Evolutionary conservation across 2,888 invertebrate genomes (phyloP).

Genomic region (Mylabris sibirica): DNA sequence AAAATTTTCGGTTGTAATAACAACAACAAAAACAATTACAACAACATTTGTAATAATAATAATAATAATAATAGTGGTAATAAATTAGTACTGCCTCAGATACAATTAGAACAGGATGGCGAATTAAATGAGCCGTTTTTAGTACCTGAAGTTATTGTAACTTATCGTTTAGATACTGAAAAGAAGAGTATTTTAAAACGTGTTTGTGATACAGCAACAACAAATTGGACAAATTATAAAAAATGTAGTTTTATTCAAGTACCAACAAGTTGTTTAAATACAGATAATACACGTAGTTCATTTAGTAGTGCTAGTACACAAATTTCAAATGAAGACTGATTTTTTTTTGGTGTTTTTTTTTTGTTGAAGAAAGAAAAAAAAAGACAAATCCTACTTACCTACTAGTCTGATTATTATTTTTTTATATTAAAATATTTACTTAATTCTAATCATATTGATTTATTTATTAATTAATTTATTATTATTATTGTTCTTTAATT

Average conservation of each 20-base stretch:
- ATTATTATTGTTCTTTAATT: too few species aligned
- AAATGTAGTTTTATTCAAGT: slow-evolving; percentile 59
- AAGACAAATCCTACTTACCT: too few species aligned
- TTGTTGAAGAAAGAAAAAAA: not conserved
- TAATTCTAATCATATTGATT: not conserved
- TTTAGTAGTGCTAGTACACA: slow-evolving; percentile 61
- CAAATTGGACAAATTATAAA: slow-evolving; percentile 53
- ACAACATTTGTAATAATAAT: not conserved
- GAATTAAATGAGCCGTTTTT: slow-evolving; percentile 37
- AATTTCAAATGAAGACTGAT: slow-evolving; percentile 56
- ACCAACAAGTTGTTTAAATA: slow-evolving; percentile 57
- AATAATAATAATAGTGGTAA: not conserved
- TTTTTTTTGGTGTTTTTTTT: not conserved
- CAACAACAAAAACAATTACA: not conserved
- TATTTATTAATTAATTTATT: slow-evolving; percentile 3
- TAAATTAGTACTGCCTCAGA: not conserved
- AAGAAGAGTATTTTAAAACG: slow-evolving; percentile 58
- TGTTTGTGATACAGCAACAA: slow-evolving; percentile 51
- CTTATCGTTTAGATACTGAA: slow-evolving; percentile 53
- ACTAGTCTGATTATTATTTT: not conserved
- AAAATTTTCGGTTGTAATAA: slow-evolving; percentile 61
- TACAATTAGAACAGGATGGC: not conserved
- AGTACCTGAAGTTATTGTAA: slow-evolving; percentile 55
- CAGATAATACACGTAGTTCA: slow-evolving; percentile 55
- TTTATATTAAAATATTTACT: not conserved